These are phyloP conservation scores for Pteronotus mesoamericanus DNA, from an alignment of 2,797 vertebrate species.

Conservation along the genomic window DNA sequence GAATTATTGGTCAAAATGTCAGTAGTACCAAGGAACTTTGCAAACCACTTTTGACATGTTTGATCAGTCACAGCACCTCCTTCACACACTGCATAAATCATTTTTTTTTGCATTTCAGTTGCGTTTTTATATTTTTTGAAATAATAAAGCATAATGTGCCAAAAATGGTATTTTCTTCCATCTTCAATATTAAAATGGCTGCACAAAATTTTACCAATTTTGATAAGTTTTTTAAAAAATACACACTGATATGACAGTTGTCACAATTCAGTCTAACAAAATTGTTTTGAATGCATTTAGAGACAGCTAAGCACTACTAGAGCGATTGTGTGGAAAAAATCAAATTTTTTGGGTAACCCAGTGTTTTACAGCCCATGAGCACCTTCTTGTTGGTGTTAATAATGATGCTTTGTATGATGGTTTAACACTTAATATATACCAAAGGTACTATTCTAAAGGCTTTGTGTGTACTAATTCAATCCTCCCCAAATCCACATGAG, in stretches of 20 bases:
- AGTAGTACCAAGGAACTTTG: background rate
- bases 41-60: background rate
- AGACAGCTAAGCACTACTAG: no score
- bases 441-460: background rate
- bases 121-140: background rate
- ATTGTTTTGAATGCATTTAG: background rate
- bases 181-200: background rate
- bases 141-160: background rate
- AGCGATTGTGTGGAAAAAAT: background rate
- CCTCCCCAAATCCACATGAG: background rate
- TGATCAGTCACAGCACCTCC: background rate
- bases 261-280: background rate
- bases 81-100: background rate
- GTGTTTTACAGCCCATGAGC: background rate
- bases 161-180: background rate
- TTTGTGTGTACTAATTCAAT: background rate
- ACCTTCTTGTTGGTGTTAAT: background rate
- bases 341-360: background rate
- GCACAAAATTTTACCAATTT: background rate
- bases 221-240: background rate
- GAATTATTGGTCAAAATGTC: background rate
- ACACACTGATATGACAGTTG: background rate
- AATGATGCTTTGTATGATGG: background rate
- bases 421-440: background rate
- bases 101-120: background rate